phyloP scores from a whole-genome alignment of 2,797 vertebrate genomes.

The Melanotaenia maccullochi region DNA sequence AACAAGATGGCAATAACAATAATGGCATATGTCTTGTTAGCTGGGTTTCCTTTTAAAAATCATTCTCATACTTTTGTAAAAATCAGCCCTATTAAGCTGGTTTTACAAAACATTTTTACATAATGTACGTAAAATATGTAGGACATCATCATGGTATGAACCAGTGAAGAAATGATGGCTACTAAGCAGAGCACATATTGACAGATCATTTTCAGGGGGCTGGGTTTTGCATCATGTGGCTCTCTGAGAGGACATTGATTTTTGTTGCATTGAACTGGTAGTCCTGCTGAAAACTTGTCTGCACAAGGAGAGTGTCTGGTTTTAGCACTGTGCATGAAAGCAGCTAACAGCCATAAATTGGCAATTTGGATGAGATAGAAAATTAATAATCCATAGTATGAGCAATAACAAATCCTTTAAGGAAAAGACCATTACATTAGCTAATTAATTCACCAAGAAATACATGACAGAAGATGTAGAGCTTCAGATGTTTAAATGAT shows the following conservation, averaged over 20 bases:
- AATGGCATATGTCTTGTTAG: too few relatives aligned
- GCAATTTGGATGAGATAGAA: constrained; percentile 39
- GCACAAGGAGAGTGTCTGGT: constrained; percentile 43
- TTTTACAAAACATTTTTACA: too few relatives aligned
- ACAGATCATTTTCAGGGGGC: constrained; percentile 56
- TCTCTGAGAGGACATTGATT: constrained; percentile 62
- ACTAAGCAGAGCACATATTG: constrained; percentile 40
- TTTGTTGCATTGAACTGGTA: constrained; percentile 53
- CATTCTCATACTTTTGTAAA: too few relatives aligned
- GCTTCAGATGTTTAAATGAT: constrained; percentile 25
- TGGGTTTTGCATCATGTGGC: constrained; percentile 56
- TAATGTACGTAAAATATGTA: too few relatives aligned
- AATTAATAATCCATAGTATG: constrained; percentile 52
- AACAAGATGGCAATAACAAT: too few relatives aligned
- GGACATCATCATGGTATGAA: too few relatives aligned
- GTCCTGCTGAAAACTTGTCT: constrained; percentile 48
- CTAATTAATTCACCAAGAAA: constrained; percentile 12
- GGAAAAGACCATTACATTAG: constrained; percentile 26
- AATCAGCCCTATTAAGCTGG: too few relatives aligned
- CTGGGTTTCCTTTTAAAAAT: too few relatives aligned
- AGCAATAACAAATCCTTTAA: constrained; percentile 35
- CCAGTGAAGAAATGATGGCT: background rate
- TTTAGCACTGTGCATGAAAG: constrained; percentile 16
- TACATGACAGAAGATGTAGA: constrained; percentile 14
- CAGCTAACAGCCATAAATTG: constrained; percentile 47